Evolutionary conservation across 2,113 vertebrate species (phyloP), one percentile per base, ranked within the genome.

Genomic region (Dipodomys spectabilis): DNA sequence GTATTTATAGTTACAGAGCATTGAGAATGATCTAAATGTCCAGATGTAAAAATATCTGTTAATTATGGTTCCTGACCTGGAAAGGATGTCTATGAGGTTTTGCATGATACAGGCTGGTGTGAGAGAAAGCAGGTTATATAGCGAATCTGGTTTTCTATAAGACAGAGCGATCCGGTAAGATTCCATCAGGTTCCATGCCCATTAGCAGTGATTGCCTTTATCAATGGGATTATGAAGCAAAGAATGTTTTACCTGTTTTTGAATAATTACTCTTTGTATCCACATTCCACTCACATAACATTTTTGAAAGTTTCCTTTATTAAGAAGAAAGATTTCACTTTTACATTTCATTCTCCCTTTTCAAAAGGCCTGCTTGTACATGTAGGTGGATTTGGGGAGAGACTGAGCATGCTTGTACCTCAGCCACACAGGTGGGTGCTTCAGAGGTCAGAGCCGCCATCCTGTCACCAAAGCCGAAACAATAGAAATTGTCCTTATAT

Each of bases 1-100:
- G 85, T 60, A 68, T 30, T 69, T 80, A 65, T 91, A 82, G 88
- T 94, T 80, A 73, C 22, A 72, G 27, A 90, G 67, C 81, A 25
- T 12, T 18, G 65, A 74, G 49, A 87, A 35, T 15, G 27, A 65
- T 53, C 39, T 22, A 53, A 71, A 28, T 67, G 84, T 65, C 81
- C 68, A 78, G 60, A 88, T 79, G 69, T 74, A 78, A 85, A 39
- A 53, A 60, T 45, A 75, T 83, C 69, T 90, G 27, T 88, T 90
- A 9, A 35, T 95, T 87, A 18, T 18, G 74, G 28, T 60, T 57
- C 65, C 91, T 91, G 83, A 30, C 2, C 1, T 68, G 44, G 82
- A 92, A 15, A 92, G 57, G 62, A 18, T 32, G 67, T 23, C 69
- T 35, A 0, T 6, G 39, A 10, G 64, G 35, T 69, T 92, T 64